Conservation (phyloP, 2,797 vertebrate species). For the Bryconaethiops microstoma region DNA sequence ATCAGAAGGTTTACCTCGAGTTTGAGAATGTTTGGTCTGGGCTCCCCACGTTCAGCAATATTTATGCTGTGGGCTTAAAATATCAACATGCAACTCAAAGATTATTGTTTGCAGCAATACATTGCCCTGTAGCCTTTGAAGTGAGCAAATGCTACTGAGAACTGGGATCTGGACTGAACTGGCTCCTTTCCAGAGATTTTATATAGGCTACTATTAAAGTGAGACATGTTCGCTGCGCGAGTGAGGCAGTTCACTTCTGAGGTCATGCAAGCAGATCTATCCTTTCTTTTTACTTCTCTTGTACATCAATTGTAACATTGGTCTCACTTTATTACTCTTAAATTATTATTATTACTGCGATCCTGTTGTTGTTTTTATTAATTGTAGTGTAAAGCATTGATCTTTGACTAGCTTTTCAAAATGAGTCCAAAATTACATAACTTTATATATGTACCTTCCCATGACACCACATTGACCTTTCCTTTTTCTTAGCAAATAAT, state of each 20-base stretch:
- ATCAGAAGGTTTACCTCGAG: not conserved
- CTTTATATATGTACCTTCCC: not conserved
- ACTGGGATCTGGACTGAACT: not conserved
- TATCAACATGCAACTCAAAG: not conserved
- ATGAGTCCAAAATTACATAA: not conserved
- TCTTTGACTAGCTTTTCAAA: not conserved
- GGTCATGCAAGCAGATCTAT: not conserved
- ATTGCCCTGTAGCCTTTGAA: not conserved
- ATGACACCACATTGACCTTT: not conserved
- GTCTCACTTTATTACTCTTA: not conserved
- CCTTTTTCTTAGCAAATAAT: not conserved
- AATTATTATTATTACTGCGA: not conserved
- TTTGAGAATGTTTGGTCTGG: not conserved
- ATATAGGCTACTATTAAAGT: not conserved
- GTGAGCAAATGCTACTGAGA: constrained; percentile 8
- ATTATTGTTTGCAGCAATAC: not conserved
- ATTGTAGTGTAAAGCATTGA: not conserved
- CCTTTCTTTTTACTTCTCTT: not conserved
- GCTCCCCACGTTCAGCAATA: not conserved
- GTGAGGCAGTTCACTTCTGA: not conserved
- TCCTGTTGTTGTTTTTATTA: not conserved
- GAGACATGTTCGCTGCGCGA: not conserved
- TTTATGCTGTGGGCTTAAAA: not conserved
- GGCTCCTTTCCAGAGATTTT: not conserved
- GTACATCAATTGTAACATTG: not conserved